Base-by-base conservation (phyloP, 1,140 invertebrate species). In the Cydia amplana region DNA sequence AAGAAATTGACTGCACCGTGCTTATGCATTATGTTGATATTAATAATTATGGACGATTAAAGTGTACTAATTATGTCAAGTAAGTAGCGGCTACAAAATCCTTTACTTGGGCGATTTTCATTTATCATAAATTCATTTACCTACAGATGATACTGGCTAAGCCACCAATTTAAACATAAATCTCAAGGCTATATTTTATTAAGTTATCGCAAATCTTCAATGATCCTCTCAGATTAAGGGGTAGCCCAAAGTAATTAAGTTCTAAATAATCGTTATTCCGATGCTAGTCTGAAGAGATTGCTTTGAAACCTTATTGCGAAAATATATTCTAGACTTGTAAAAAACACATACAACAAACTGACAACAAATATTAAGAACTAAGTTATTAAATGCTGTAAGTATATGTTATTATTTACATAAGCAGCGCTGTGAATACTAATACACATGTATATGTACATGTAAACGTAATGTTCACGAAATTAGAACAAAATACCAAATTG, bases 401-500 rank as follows among this genome's bases (percentile, higher is more conserved):
- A n/a, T n/a, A n/a, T n/a, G n/a, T 18, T 23, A 23, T n/a, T 23
- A 60, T 60, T 60, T 20, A 12, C n/a, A 60, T 9, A 23, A 20
- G 7, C 9, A 60, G 20, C n/a, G 55, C 4, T 60, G 55, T 12
- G 9, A 60, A 55, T 55, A 16, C 51, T n/a, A n/a, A n/a, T n/a
- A n/a, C n/a, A n/a, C n/a, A n/a, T n/a, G n/a, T n/a, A n/a, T n/a
- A 55, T 55, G 51, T 9, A 55, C n/a, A n/a, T n/a, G n/a, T n/a
- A 23, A 60, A 23, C 55, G 20, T 23, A 23, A 60, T 12, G 10
- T 60, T 60, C 10, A 9, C 28, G 36, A 70, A 70, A 70, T 36
- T 36, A 70, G 16, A 70, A 70, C 65, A 36, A 70, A 32, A 70
- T 70, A 70, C 65, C 32, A 70, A 70, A 70, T 70, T 43, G 65